Evolutionary conservation across 2,888 invertebrate species (phyloP).

Genomic region (Microdon myrmicae): DNA sequence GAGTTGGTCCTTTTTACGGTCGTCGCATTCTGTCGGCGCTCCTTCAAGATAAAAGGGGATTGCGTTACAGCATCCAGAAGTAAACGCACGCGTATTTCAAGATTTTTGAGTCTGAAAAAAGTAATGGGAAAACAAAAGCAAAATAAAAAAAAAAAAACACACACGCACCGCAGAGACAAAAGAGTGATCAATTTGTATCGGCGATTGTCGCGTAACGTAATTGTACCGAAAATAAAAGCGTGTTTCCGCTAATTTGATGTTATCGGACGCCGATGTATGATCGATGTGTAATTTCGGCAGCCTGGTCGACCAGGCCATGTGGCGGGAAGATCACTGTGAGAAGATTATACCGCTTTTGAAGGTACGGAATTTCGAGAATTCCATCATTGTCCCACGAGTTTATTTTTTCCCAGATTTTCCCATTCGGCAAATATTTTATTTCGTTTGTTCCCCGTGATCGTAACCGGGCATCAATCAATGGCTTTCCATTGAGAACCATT

Average conservation of each 20-base stretch:
- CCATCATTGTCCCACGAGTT: constrained; percentile 39
- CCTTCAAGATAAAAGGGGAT: constrained; percentile 37
- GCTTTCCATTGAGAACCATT: too few species aligned
- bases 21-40: constrained; percentile 36
- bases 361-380: constrained; percentile 33
- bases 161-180: too few species aligned
- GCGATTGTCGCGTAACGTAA: constrained; percentile 44
- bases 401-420: constrained; percentile 35
- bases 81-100: constrained; percentile 25
- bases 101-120: constrained; percentile 36
- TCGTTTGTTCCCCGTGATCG: constrained; percentile 11
- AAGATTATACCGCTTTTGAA: constrained; percentile 28
- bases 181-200: constrained; percentile 51
- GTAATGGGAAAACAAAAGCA: constrained; percentile 24
- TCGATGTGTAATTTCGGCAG: constrained; percentile 41
- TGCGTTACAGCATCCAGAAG: constrained; percentile 12
- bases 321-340: constrained; percentile 22
- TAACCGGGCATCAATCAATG: constrained; percentile 30
- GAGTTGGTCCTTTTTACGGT: too few species aligned
- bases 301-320: constrained; percentile 11
- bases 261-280: constrained; percentile 37
- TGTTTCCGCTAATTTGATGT: constrained; percentile 46
- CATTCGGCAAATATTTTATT: constrained; percentile 23
- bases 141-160: too few species aligned
- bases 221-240: constrained; percentile 47